These are phyloP conservation scores for Mya arenaria DNA, from an alignment of 1,140 invertebrate species.

Conservation along the genomic window DNA sequence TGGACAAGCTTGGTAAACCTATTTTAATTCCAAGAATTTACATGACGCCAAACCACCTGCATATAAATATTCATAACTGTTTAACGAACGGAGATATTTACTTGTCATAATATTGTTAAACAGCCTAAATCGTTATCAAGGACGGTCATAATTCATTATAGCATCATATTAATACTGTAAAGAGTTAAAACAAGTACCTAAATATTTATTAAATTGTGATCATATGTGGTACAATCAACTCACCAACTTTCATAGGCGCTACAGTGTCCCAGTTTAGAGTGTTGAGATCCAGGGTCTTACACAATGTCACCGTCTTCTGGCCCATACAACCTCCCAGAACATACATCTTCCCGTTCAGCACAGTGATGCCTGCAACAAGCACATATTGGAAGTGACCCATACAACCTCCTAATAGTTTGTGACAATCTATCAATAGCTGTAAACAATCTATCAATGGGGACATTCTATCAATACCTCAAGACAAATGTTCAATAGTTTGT, in stretches of 20 bases:
- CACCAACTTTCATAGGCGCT: slow-evolving; percentile 86
- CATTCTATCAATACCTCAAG: too few species aligned
- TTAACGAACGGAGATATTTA: too few species aligned
- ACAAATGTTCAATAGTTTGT: too few species aligned
- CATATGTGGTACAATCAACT: slow-evolving; percentile 11
- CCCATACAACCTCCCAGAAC: slow-evolving; percentile 92
- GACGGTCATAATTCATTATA: too few species aligned
- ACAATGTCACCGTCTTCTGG: slow-evolving; percentile 86
- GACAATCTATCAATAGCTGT: not conserved
- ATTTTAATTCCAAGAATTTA: too few species aligned
- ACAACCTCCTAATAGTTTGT: not conserved
- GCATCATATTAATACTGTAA: not conserved
- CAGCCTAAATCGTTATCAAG: too few species aligned
- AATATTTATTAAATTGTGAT: too few species aligned
- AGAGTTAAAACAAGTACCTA: not conserved
- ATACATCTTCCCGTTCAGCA: slow-evolving; percentile 86
- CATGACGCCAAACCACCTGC: too few species aligned
- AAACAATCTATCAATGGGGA: too few species aligned
- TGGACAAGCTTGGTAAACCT: too few species aligned
- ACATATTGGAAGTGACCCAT: not conserved
- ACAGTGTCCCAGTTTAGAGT: slow-evolving; percentile 86
- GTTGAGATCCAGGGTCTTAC: slow-evolving; percentile 87
- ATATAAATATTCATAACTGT: too few species aligned
- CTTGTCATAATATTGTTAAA: too few species aligned
- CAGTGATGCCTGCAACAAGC: slow-evolving; percentile 85